These are phyloP conservation scores for Eulacestoma nigropectus DNA, from an alignment of 2,113 vertebrate genomes.

Conservation along the genomic window DNA sequence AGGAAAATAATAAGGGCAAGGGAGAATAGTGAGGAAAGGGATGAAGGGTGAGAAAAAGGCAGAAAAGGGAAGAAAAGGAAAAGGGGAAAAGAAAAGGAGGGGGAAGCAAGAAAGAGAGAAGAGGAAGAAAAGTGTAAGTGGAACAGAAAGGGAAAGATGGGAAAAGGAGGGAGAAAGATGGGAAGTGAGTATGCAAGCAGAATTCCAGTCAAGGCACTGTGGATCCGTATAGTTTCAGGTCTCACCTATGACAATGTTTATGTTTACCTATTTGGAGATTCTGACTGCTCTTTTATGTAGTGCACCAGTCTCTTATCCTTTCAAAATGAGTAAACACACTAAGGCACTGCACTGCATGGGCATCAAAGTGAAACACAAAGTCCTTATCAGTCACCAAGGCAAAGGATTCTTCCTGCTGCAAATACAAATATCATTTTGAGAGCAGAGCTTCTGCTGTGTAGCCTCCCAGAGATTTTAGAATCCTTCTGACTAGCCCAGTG, in stretches of 20 bases:
- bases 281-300: background rate
- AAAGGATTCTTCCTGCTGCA: background rate
- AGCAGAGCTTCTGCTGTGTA: background rate
- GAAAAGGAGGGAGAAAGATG: background rate
- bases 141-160: background rate
- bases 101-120: background rate
- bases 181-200: background rate
- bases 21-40: background rate
- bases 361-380: background rate
- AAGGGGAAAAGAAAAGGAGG: background rate
- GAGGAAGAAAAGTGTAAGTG: background rate
- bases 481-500: background rate
- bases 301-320: background rate
- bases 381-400: background rate
- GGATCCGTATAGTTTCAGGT: background rate
- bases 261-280: background rate
- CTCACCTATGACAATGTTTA: background rate
- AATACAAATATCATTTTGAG: background rate
- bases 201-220: background rate
- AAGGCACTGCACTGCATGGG: background rate
- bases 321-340: background rate
- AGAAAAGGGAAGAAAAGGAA: background rate
- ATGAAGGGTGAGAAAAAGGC: background rate
- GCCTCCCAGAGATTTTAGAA: background rate
- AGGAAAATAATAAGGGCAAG: background rate